Conservation (phyloP, 2,888 invertebrate genomes). For the Spatulosminthurus flaviceps region DNA sequence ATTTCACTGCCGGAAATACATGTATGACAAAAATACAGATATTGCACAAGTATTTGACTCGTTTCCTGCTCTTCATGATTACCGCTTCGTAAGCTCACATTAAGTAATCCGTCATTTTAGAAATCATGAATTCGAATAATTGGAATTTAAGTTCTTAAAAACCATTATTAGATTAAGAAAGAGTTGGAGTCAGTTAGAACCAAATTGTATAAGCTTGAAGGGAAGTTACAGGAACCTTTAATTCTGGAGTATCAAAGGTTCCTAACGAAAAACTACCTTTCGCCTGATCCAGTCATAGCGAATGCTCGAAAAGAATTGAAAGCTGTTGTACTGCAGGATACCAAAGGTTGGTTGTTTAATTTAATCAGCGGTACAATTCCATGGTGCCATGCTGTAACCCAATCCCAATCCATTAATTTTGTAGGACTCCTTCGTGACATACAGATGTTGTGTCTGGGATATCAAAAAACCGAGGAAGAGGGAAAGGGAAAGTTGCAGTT, state of each 20-base stretch:
- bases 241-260: background rate
- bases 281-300: background rate
- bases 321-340: background rate
- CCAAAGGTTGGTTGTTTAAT: background rate
- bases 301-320: background rate
- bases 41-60: background rate
- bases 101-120: too few relatives aligned
- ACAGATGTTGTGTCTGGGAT: conserved; percentile 17
- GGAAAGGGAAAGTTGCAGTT: conserved; percentile 18
- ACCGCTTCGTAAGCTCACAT: background rate
- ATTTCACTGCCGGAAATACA: background rate
- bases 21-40: background rate
- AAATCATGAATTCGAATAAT: too few relatives aligned
- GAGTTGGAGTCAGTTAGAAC: background rate
- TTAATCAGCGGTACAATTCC: background rate
- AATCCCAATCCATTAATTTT: background rate
- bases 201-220: background rate
- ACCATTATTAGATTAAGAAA: conserved; percentile 4
- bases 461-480: conserved; percentile 21
- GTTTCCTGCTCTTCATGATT: conserved; percentile 1
- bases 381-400: too few relatives aligned
- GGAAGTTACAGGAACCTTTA: background rate
- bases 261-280: background rate
- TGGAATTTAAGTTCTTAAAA: background rate
- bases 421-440: conserved; percentile 17